Percentiles rank a stretch among this genome's conserved stretches.
phyloP scores from a whole-genome alignment of 92 coral and sea anemone genomes.

The Siderastrea siderea region DNA sequence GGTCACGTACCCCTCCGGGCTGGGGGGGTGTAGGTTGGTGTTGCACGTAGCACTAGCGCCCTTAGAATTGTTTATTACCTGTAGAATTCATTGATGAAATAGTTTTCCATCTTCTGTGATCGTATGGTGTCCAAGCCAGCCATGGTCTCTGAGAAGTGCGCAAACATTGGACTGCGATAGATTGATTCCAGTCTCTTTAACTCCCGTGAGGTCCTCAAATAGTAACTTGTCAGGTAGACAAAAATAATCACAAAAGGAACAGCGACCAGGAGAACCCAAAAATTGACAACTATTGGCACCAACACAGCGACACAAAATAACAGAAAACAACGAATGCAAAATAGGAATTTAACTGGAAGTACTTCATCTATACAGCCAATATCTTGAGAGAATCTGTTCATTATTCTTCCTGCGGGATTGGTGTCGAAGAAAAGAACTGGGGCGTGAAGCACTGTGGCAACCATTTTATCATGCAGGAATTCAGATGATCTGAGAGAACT shows the following conservation, averaged over 20 bases:
- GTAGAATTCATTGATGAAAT: too few relatives aligned
- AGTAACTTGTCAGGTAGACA: neutral
- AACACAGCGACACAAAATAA: neutral
- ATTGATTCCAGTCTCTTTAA: conserved; percentile 7
- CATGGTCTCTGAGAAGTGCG: conserved; percentile 24
- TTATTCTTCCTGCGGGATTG: conserved; percentile 2
- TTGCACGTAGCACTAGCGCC: too few relatives aligned
- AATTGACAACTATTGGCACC: neutral
- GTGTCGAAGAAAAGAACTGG: neutral
- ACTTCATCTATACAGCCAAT: neutral
- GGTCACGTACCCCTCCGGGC: too few relatives aligned
- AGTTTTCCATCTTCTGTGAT: too few relatives aligned
- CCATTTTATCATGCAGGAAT: neutral
- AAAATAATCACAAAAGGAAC: neutral
- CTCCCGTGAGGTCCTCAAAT: conserved; percentile 3
- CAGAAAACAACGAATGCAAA: neutral
- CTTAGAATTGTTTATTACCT: too few relatives aligned
- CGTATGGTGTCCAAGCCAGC: neutral
- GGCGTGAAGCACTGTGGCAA: neutral
- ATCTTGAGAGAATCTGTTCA: neutral
- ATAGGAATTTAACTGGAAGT: neutral
- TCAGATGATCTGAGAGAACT: neutral
- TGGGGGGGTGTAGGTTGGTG: too few relatives aligned
- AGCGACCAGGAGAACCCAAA: neutral
- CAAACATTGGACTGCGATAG: conserved; percentile 14